Conservation (phyloP, 2,888 invertebrate species). For the Parascotia fuliginaria region DNA sequence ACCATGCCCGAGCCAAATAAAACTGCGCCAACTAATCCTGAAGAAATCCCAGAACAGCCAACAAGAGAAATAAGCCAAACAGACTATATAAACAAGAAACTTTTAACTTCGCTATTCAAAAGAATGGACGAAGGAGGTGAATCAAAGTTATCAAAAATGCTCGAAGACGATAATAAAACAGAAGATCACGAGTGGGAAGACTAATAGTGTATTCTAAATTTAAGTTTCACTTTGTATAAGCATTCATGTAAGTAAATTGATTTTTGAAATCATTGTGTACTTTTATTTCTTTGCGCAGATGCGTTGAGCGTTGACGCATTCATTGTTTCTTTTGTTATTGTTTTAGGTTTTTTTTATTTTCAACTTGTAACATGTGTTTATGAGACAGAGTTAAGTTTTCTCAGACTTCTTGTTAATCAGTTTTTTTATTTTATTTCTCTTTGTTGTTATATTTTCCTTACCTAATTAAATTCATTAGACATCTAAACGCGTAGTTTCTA, state of each 20-base stretch:
- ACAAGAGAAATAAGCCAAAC: slow-evolving; percentile 86
- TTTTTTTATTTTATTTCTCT: no score
- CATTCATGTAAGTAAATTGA: slow-evolving; percentile 16
- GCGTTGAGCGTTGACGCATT: no score
- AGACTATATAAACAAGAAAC: slow-evolving; percentile 88
- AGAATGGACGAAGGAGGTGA: slow-evolving; percentile 83
- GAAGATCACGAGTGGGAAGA: slow-evolving; percentile 75
- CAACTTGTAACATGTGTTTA: no score
- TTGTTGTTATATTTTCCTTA: no score
- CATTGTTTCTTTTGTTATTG: no score
- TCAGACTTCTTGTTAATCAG: no score
- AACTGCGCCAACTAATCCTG: slow-evolving; percentile 48
- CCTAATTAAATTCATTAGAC: no score
- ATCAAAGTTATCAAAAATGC: slow-evolving; percentile 61
- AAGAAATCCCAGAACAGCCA: slow-evolving; percentile 59
- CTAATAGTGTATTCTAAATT: slow-evolving; percentile 33
- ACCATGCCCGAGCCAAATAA: slow-evolving; percentile 75
- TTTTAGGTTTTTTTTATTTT: no score
- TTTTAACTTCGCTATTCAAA: slow-evolving; percentile 87
- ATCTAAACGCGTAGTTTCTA: no score
- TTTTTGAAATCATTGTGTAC: background rate
- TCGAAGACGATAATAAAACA: slow-evolving; percentile 65
- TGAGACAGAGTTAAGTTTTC: no score
- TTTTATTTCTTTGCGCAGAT: background rate
- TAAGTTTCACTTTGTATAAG: slow-evolving; percentile 23